Evolutionary conservation across 2,113 vertebrate species (phyloP).

Genomic region (Pelobates fuscus): DNA sequence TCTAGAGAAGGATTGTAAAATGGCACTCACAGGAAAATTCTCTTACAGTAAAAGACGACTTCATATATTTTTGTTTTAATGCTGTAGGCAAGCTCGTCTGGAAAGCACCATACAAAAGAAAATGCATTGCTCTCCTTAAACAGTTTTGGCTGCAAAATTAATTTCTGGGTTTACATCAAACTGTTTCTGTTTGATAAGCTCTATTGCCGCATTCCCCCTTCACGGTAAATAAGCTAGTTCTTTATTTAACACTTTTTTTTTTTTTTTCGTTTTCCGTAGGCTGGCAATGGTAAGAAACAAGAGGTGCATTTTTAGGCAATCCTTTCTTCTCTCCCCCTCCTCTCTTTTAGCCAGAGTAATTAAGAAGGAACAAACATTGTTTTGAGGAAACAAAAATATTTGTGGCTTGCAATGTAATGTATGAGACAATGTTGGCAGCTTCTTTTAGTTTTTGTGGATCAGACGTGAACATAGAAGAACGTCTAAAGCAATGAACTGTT

Average conservation of each 20-base stretch:
- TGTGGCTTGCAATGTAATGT: background rate
- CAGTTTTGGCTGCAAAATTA: conserved; percentile 36
- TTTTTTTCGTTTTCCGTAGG: background rate
- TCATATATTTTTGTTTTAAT: conserved; percentile 47
- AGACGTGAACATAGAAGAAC: background rate
- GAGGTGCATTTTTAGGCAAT: conserved; percentile 25
- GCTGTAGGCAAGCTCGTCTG: conserved; percentile 24
- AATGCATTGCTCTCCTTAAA: conserved; percentile 22
- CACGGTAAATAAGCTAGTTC: conserved; percentile 32
- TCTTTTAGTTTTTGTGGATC: background rate
- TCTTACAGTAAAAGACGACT: conserved; percentile 39
- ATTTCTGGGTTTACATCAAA: conserved; percentile 47
- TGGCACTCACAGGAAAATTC: conserved; percentile 38
- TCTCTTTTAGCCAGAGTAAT: conserved; percentile 22
- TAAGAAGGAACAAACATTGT: conserved; percentile 32
- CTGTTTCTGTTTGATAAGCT: conserved; percentile 43
- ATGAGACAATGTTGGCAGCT: background rate
- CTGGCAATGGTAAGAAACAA: conserved; percentile 23
- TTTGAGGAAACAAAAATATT: conserved; percentile 24
- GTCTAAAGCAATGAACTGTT: background rate
- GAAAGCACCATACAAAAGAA: conserved; percentile 20
- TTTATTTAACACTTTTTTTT: conserved; percentile 43
- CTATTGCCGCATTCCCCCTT: conserved; percentile 26
- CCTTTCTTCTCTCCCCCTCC: background rate
- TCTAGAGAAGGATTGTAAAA: conserved; percentile 42